Conservation (phyloP, 1,140 invertebrate species). For the Glomeris maerens region DNA sequence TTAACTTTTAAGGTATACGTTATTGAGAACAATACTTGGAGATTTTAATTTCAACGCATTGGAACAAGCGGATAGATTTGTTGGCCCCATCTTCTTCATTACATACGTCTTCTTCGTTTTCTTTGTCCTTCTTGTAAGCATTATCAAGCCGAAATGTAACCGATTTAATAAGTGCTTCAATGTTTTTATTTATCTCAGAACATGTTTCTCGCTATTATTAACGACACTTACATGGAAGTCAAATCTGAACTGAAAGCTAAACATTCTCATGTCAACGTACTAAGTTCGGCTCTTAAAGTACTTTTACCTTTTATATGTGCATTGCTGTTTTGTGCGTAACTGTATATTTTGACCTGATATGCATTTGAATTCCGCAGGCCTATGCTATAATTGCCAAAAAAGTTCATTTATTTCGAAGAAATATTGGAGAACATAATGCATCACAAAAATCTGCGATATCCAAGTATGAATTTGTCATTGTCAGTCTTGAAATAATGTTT, state of each 20-base stretch:
- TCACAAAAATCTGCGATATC: no score
- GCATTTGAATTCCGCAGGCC: neutral
- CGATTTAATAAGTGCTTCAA: neutral
- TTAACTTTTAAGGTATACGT: slow-evolving; percentile 26
- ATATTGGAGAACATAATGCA: no score
- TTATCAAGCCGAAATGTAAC: neutral
- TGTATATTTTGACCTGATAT: no score
- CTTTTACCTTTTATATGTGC: no score
- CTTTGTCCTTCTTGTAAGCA: slow-evolving; percentile 30
- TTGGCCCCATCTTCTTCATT: slow-evolving; percentile 38
- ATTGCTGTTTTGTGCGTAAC: no score
- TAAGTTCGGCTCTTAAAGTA: no score
- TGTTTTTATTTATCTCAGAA: slow-evolving; percentile 38
- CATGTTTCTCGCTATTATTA: slow-evolving; percentile 72
- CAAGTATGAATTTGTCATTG: no score
- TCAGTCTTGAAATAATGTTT: neutral
- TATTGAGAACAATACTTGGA: slow-evolving; percentile 38
- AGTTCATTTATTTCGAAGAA: neutral
- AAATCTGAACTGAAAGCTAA: slow-evolving; percentile 49
- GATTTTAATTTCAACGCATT: slow-evolving; percentile 38
- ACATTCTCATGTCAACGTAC: no score
- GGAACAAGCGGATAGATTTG: slow-evolving; percentile 32
- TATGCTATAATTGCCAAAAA: neutral
- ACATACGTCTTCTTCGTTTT: slow-evolving; percentile 41
- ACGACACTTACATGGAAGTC: slow-evolving; percentile 54